These are phyloP conservation scores for Choloepus hoffmanni DNA, from an alignment of 2,113 vertebrate genomes.

Conservation along the genomic window DNA sequence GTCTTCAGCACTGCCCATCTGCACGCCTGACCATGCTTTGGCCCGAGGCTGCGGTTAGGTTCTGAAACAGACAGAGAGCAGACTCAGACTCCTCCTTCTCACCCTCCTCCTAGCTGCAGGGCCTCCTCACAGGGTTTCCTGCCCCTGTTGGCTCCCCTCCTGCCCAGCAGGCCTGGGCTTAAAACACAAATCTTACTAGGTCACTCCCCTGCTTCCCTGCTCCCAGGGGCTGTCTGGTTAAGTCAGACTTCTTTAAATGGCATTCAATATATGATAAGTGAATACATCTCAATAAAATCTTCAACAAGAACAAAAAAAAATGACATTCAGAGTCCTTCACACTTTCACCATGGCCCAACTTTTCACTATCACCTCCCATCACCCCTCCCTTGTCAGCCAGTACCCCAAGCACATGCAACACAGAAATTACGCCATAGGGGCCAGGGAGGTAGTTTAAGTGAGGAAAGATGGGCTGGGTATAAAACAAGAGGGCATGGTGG, in stretches of 20 bases:
- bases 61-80: slow-evolving; percentile 83
- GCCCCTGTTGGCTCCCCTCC: background rate
- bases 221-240: background rate
- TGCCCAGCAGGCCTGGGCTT: background rate
- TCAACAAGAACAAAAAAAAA: background rate
- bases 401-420: background rate
- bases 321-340: background rate
- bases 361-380: background rate
- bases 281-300: too few relatives aligned
- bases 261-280: background rate
- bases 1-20: slow-evolving; percentile 86
- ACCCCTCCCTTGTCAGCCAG: background rate
- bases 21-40: slow-evolving; percentile 80
- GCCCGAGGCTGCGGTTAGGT: background rate
- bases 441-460: background rate
- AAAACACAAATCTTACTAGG: background rate
- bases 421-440: background rate
- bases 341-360: background rate
- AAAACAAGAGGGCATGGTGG: background rate
- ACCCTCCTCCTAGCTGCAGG: background rate
- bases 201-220: slow-evolving; percentile 22
- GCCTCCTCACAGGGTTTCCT: background rate
- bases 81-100: slow-evolving; percentile 36
- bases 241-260: slow-evolving; percentile 8
- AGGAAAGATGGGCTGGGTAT: background rate